A percentile compares a stretch with the other conserved stretches of the same genome.
Evolutionary conservation across 2,888 invertebrate genomes (phyloP).

Genomic region (Globia sparganii): DNA sequence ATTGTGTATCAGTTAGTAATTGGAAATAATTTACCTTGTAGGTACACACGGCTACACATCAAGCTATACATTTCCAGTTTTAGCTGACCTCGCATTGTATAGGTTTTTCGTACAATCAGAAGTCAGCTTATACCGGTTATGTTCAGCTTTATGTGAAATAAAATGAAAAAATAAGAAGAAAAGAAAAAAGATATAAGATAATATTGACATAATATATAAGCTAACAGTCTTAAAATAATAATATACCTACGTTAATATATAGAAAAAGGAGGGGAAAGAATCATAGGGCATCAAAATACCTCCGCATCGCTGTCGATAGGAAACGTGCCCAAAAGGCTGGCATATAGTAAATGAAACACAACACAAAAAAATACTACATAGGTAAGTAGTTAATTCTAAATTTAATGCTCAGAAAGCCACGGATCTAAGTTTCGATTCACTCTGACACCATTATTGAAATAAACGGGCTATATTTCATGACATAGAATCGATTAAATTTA

Average conservation of each 20-base stretch:
- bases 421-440: constrained; percentile 52
- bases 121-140: no score
- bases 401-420: constrained; percentile 13
- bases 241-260: background rate
- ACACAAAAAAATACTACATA: background rate
- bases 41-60: no score
- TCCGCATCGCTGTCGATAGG: background rate
- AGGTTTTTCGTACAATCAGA: no score
- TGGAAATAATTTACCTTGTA: background rate
- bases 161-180: no score
- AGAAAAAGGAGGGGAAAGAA: background rate
- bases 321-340: background rate
- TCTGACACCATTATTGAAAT: constrained; percentile 65
- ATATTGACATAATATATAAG: background rate
- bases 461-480: constrained; percentile 66
- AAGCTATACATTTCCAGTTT: no score
- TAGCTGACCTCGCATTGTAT: no score
- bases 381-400: background rate
- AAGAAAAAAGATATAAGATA: no score
- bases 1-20: background rate
- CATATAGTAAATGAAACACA: background rate
- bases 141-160: no score
- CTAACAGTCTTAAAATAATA: background rate
- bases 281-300: background rate
- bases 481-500: constrained; percentile 64